Evolutionary conservation across 2,113 vertebrate genomes (phyloP), one percentile per base, ranked within the genome.

Genomic region (Phoenicopterus ruber): DNA sequence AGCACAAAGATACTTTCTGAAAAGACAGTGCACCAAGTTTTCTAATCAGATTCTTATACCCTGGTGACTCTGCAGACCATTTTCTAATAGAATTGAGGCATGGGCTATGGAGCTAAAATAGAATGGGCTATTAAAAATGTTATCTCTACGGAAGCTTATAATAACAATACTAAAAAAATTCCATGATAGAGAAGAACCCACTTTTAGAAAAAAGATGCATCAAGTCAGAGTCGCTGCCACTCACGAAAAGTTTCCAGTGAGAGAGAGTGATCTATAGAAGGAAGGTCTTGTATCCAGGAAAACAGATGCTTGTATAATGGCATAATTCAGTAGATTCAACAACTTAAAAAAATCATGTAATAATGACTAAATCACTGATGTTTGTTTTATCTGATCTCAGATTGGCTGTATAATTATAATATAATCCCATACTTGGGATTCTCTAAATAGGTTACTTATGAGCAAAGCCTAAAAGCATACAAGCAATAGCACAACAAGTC

Each of bases 41-140:
- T 92, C 86, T 96, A 96, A 96, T 95, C 94, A 94, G 77, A 74
- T 93, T 87, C 65, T 65, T 95, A 95, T 84, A 94, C 95, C 65
- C 86, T 91, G 44, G 72, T 92, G 94, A 26, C 47, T 87, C 86
- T 93, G 88, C 46, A 96, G 85, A 92, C 69, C 44, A 36, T 92
- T 94, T 93, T 67, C 86, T 89, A 80, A 91, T 25, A 71, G 77
- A 90, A 86, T 32, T 63, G 91, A 91, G 83, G 55, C 88, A 74
- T 18, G 21, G 59, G 20, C 62, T 88, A 31, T 22, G 40, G 38
- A 92, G 19, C 65, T 79, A 91, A 94, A 96, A 94, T 79, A 88
- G 72, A 96, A 94, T 16, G 79, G 73, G 58, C 76, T 76, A 89
- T 91, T 96, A 93, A 92, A 92, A 92, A 57, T 55, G 49, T 79